Evolutionary conservation across 2,888 invertebrate species (phyloP).

Genomic region (Chirona hameri): DNA sequence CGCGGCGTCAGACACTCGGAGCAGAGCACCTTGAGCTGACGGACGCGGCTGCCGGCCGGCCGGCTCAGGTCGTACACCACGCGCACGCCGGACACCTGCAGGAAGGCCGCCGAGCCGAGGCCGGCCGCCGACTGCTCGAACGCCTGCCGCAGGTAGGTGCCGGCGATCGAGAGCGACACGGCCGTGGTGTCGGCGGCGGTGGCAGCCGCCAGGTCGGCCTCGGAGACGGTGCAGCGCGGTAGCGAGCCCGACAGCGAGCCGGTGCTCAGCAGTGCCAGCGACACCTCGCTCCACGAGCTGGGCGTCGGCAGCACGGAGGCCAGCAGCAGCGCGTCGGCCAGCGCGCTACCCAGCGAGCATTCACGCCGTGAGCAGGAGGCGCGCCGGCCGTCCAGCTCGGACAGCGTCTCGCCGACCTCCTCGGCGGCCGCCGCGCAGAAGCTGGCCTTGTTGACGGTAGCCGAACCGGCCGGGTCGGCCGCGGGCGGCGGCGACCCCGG

Average conservation of each 20-base stretch:
- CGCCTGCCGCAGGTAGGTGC: neutral
- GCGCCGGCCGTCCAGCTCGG: neutral
- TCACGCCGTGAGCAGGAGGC: neutral
- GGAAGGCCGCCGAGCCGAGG: neutral
- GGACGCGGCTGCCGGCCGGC: conserved; percentile 1
- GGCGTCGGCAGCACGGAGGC: neutral
- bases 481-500: neutral
- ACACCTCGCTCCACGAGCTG: neutral
- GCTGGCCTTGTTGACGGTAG: neutral
- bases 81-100: neutral
- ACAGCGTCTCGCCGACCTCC: neutral
- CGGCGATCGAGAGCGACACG: neutral
- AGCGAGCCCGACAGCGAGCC: neutral
- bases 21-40: neutral
- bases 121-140: neutral
- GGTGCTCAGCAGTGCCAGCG: neutral
- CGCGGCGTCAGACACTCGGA: neutral
- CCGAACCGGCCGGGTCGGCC: neutral
- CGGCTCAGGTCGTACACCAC: neutral
- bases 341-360: conserved; percentile 11
- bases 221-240: neutral
- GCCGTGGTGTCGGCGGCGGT: neutral
- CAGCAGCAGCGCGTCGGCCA: conserved; percentile 9
- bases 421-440: neutral
- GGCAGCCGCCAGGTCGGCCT: conserved; percentile 6